phyloP scores from a whole-genome alignment of 2,113 vertebrate species.

The Amblyopsis rosae region DNA sequence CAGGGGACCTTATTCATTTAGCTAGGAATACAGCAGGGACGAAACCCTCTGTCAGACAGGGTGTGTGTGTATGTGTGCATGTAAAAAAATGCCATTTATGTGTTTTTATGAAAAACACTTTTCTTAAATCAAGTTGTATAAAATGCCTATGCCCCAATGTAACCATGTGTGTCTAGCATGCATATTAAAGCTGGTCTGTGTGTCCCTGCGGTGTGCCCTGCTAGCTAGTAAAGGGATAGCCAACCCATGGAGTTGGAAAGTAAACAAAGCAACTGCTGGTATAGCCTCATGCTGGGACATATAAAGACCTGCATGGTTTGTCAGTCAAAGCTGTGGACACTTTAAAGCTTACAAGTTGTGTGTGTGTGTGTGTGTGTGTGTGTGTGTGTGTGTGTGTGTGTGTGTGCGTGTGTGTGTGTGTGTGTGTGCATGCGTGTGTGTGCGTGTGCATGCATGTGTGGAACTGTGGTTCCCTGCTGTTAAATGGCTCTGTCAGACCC shows the following conservation, averaged over 20 bases:
- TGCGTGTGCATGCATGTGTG: slow-evolving; percentile 7
- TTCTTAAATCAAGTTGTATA: neutral
- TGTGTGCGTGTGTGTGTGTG: neutral
- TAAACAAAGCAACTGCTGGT: slow-evolving; percentile 63
- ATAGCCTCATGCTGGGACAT: slow-evolving; percentile 66
- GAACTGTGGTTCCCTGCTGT: slow-evolving; percentile 43
- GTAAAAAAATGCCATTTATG: slow-evolving; percentile 28
- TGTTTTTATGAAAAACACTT: neutral
- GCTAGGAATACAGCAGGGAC: slow-evolving; percentile 42
- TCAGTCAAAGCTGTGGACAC: slow-evolving; percentile 39
- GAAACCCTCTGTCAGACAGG: slow-evolving; percentile 23
- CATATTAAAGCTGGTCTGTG: slow-evolving; percentile 24
- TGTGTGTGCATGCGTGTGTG: slow-evolving; percentile 12
- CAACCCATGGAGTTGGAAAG: slow-evolving; percentile 44
- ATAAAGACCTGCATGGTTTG: slow-evolving; percentile 58
- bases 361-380: neutral
- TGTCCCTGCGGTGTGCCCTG: slow-evolving; percentile 15
- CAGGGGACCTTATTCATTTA: slow-evolving; percentile 69
- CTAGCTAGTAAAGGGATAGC: slow-evolving; percentile 19
- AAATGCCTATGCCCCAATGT: neutral
- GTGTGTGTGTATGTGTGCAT: slow-evolving; percentile 27
- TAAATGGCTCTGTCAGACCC: slow-evolving; percentile 43
- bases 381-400: slow-evolving; percentile 9
- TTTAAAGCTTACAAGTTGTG: slow-evolving; percentile 35
- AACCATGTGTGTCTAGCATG: neutral